Conservation (phyloP, 30 jellyfish, hydroid and myxozoan genomes). For the Aurelia sp. region DNA sequence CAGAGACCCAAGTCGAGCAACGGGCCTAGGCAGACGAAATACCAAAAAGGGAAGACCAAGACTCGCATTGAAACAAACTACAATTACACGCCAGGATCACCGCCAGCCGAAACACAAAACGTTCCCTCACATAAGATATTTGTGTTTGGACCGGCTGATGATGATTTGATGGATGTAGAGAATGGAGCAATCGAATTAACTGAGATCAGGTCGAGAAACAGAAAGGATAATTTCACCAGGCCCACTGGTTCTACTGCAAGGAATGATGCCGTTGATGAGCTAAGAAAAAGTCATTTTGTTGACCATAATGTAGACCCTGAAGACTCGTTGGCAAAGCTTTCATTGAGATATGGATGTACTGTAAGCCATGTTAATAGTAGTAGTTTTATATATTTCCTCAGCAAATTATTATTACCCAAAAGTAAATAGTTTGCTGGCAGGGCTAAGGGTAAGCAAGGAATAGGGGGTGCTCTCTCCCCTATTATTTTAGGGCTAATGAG, state of each 20-base stretch:
- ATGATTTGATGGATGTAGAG: constrained; percentile 29
- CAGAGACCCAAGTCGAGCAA: background rate
- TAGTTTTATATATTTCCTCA: too few species aligned
- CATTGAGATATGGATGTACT: constrained; percentile 72
- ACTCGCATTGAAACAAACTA: background rate
- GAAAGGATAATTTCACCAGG: constrained; percentile 13
- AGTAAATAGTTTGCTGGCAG: too few species aligned
- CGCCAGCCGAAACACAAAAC: constrained; percentile 41
- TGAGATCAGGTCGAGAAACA: constrained; percentile 64
- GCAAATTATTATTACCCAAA: too few species aligned
- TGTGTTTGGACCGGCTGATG: constrained; percentile 31
- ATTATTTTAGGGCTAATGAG: too few species aligned
- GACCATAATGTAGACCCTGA: constrained; percentile 48
- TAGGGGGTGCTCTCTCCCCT: too few species aligned
- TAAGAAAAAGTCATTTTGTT: constrained; percentile 21
- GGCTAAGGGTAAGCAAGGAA: too few species aligned
- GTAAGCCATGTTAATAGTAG: constrained; percentile 18
- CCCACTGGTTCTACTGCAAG: background rate
- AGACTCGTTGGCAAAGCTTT: constrained; percentile 62
- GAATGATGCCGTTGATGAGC: constrained; percentile 1
- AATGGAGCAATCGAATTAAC: constrained; percentile 51
- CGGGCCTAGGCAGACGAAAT: constrained; percentile 1
- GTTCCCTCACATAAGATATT: constrained; percentile 26
- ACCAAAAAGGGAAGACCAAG: background rate
- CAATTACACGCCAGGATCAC: constrained; percentile 3